Evolutionary conservation across 2,113 vertebrate genomes (phyloP).

Genomic region (Nansenia antarctica): DNA sequence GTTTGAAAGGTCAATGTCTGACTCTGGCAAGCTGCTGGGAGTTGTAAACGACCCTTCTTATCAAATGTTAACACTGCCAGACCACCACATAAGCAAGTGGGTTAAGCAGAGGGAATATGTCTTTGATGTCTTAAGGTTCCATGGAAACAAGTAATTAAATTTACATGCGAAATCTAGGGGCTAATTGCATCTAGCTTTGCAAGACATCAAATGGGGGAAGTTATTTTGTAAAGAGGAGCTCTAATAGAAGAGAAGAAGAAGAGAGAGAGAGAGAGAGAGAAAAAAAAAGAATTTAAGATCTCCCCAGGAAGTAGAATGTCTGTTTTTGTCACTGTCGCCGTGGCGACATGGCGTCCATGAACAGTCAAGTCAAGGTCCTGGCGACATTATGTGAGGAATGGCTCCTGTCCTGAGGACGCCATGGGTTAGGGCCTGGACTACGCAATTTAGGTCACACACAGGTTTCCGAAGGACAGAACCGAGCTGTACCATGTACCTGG

Average conservation of each 20-base stretch:
- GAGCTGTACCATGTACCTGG: background rate
- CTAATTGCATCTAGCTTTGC: conserved; percentile 72
- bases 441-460: background rate
- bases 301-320: conserved; percentile 44
- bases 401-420: background rate
- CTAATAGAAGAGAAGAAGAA: conserved; percentile 43
- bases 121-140: conserved; percentile 75
- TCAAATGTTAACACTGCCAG: conserved; percentile 83
- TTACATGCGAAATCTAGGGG: conserved; percentile 71
- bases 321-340: conserved; percentile 41
- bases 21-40: conserved; percentile 74
- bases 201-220: conserved; percentile 67
- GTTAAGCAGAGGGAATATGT: conserved; percentile 61
- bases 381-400: background rate
- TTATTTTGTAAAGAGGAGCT: conserved; percentile 56
- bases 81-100: conserved; percentile 52
- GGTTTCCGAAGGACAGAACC: background rate
- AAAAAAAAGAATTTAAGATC: conserved; percentile 55
- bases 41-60: conserved; percentile 80
- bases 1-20: conserved; percentile 81
- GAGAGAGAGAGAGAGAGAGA: conserved; percentile 43
- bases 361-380: background rate
- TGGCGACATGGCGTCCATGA: conserved; percentile 5
- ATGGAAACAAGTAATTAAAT: conserved; percentile 78
- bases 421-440: background rate